Conservation (phyloP, 2,797 vertebrate species). For the Odontamblyopus lacepedii region DNA sequence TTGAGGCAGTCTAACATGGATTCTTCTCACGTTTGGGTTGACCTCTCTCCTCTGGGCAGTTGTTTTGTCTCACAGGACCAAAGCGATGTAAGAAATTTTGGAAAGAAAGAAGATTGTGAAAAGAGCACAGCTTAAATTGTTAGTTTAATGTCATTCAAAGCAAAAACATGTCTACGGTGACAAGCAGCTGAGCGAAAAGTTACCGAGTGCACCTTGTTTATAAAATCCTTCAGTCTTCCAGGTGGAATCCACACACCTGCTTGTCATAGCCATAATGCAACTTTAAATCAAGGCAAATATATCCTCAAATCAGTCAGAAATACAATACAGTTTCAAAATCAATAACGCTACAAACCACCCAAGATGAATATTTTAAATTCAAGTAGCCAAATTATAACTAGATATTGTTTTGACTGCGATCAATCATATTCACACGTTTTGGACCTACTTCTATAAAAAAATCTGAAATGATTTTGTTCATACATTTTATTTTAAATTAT, state of each 20-base stretch:
- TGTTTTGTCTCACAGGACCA: background rate
- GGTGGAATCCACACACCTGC: no score
- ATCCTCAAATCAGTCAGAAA: background rate
- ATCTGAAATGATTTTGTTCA: background rate
- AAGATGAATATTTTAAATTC: background rate
- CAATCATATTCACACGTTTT: background rate
- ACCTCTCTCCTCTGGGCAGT: background rate
- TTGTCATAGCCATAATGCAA: background rate
- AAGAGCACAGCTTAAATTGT: background rate
- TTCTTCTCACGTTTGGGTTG: background rate
- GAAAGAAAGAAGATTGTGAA: background rate
- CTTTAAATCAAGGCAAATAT: background rate
- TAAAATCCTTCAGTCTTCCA: no score
- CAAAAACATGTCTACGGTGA: no score
- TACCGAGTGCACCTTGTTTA: no score
- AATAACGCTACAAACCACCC: no score
- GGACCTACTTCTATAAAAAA: background rate
- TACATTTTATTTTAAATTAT: background rate
- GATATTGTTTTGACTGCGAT: no score
- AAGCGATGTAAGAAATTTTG: background rate
- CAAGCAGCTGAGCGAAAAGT: no score
- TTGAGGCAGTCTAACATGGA: conserved; percentile 25
- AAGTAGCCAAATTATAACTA: background rate
- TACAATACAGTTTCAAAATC: background rate
- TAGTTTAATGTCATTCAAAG: no score